A percentile compares a stretch with the other conserved stretches of the same genome.
phyloP scores from a whole-genome alignment of 2,888 invertebrate species.

The Crossocerus cetratus region DNA sequence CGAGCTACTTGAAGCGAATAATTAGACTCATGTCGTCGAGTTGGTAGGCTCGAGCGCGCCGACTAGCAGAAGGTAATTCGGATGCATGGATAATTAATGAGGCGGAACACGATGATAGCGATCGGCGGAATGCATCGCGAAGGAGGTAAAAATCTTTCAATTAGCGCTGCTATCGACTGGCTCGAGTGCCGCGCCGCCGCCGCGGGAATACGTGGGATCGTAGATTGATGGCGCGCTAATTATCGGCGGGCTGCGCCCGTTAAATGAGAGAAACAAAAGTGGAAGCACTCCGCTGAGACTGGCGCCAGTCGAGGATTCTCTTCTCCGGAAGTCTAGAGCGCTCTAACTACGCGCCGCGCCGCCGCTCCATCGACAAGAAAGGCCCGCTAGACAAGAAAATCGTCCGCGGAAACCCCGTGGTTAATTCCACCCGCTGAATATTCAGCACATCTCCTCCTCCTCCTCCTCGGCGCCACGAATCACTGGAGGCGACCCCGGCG shows the following conservation, averaged over 20 bases:
- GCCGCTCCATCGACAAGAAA: not conserved
- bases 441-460: not conserved
- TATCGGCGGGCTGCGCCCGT: constrained; percentile 2
- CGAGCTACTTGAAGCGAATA: too few relatives aligned
- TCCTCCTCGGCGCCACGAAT: constrained; percentile 7
- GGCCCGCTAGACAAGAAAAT: not conserved
- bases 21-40: too few relatives aligned
- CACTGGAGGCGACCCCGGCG: constrained; percentile 3
- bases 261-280: constrained; percentile 20
- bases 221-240: constrained; percentile 14
- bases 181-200: not conserved
- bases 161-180: not conserved
- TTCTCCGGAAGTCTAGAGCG: constrained; percentile 18
- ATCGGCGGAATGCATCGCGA: not conserved
- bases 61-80: not conserved
- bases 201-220: too few relatives aligned
- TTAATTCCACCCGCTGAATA: not conserved
- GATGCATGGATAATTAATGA: constrained; percentile 5
- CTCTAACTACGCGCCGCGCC: not conserved
- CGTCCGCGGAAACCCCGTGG: not conserved
- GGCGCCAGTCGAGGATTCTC: constrained; percentile 19
- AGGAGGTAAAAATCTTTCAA: not conserved
- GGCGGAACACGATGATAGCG: not conserved
- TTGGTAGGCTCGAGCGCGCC: too few relatives aligned
- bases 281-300: not conserved